phyloP scores from a whole-genome alignment of 2,113 vertebrate species.

The Marmota flaviventris region DNA sequence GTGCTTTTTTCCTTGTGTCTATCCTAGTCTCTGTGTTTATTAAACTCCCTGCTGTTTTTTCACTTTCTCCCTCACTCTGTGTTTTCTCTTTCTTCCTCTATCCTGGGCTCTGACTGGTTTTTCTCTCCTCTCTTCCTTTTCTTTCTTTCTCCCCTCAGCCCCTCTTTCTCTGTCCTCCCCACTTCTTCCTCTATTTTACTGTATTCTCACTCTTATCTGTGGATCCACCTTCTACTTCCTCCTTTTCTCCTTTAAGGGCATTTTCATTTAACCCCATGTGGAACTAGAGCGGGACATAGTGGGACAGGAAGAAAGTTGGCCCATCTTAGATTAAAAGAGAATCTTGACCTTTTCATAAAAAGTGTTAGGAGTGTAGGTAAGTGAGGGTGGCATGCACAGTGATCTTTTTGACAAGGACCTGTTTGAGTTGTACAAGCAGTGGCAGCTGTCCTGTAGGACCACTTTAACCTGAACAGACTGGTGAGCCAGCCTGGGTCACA shows the following conservation, averaged over 20 bases:
- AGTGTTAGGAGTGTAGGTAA: not conserved
- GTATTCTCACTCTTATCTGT: not conserved
- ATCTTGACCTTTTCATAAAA: not conserved
- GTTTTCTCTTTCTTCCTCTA: not conserved
- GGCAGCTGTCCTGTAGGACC: not conserved
- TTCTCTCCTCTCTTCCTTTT: not conserved
- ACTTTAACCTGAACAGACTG: not conserved
- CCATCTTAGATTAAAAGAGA: not conserved
- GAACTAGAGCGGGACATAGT: not conserved
- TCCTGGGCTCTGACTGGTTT: not conserved
- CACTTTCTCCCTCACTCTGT: not conserved
- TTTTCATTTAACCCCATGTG: not conserved
- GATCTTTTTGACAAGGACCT: not conserved
- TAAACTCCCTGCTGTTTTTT: not conserved
- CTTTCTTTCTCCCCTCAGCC: too few relatives aligned
- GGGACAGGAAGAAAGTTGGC: not conserved
- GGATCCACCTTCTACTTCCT: not conserved
- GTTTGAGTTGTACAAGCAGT: fast-evolving
- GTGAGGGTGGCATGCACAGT: not conserved
- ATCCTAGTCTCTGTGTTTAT: not conserved
- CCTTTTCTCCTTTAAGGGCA: not conserved
- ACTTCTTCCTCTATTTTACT: not conserved
- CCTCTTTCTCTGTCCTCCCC: not conserved
- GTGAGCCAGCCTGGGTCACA: not conserved
- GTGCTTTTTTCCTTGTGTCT: too few relatives aligned